Evolutionary conservation across 2,888 invertebrate genomes (phyloP).

Genomic region (Dolomedes plantarius): DNA sequence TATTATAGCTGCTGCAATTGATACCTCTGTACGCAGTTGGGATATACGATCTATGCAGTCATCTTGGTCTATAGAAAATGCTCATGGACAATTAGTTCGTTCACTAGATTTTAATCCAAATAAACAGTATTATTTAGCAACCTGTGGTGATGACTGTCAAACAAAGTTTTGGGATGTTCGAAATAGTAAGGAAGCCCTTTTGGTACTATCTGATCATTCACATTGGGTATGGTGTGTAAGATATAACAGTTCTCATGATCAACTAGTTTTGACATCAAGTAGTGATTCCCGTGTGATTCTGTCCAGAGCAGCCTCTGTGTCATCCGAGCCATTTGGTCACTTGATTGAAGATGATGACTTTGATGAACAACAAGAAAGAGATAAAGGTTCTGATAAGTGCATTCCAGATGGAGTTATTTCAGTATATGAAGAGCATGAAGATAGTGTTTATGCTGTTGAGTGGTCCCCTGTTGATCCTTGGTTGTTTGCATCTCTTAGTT

Average conservation of each 20-base stretch:
- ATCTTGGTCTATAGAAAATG: constrained; percentile 89
- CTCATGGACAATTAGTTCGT: constrained; percentile 90
- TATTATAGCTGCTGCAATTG: constrained; percentile 90
- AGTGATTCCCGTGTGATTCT: constrained; percentile 95
- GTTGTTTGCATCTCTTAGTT: constrained; percentile 98
- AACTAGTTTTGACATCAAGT: constrained; percentile 93
- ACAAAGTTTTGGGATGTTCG: constrained; percentile 97
- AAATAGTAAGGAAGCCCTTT: constrained; percentile 86
- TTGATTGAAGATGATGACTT: constrained; percentile 77
- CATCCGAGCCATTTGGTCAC: constrained; percentile 85
- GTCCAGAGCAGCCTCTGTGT: constrained; percentile 90
- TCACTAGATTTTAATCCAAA: constrained; percentile 99
- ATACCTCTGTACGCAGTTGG: constrained; percentile 89
- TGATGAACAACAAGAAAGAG: constrained; percentile 76
- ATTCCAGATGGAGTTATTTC: constrained; percentile 90
- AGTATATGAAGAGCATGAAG: constrained; percentile 97
- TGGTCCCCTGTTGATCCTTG: constrained; percentile 99
- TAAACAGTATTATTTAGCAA: constrained; percentile 93
- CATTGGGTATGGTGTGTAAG: constrained; percentile 91
- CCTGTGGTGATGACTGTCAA: constrained; percentile 96
- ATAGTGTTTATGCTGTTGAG: constrained; percentile 96
- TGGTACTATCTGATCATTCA: constrained; percentile 80
- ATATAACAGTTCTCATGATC: constrained; percentile 98
- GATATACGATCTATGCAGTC: constrained; percentile 86
- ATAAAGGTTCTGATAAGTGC: constrained; percentile 76